Evolutionary conservation across 2,797 vertebrate species (phyloP).

Genomic region (Melopsittacus undulatus): DNA sequence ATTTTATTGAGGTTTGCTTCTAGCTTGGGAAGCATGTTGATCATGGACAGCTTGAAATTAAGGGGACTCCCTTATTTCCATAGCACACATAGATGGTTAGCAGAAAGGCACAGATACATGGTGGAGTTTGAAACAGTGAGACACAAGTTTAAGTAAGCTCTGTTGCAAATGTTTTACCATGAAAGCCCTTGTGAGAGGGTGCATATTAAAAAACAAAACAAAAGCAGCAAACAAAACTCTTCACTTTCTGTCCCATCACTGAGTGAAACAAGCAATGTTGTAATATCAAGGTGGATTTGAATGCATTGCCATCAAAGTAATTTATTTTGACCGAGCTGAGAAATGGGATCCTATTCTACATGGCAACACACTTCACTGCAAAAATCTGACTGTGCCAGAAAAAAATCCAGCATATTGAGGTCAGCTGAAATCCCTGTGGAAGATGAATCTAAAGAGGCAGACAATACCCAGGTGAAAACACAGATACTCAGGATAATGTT

Average conservation of each 20-base stretch:
- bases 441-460: background rate
- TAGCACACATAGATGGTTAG: background rate
- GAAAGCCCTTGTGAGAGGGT: background rate
- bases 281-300: slow-evolving; percentile 2
- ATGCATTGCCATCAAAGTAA: background rate
- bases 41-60: background rate
- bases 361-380: background rate
- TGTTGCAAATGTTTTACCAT: background rate
- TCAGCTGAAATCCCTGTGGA: background rate
- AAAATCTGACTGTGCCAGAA: background rate
- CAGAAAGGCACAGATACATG: background rate
- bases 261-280: background rate
- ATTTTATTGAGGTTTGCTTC: background rate
- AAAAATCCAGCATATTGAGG: background rate
- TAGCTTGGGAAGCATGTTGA: background rate
- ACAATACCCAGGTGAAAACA: background rate
- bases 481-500: background rate
- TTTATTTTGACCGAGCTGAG: slow-evolving; percentile 25
- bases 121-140: background rate
- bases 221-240: background rate
- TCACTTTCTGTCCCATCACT: background rate
- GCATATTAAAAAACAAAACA: background rate
- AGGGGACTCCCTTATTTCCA: background rate
- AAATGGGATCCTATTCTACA: slow-evolving; percentile 6
- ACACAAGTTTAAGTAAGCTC: background rate